These are phyloP conservation scores for Oryzias curvinotus DNA, from an alignment of 2,113 vertebrate genomes.

Conservation along the genomic window DNA sequence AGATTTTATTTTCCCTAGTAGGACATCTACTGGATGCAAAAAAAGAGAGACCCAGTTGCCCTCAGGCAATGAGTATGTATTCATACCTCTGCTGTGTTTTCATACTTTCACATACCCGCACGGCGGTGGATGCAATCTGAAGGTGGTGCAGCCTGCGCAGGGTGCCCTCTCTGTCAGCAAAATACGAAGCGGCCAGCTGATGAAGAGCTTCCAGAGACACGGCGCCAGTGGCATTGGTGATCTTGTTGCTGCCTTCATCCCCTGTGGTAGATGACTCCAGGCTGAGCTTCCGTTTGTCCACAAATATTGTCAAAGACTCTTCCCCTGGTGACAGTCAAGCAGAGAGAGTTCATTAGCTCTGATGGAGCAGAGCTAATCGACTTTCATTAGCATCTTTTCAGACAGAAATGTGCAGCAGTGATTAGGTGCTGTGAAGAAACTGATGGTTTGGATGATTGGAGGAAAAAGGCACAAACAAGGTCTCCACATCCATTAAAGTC, in stretches of 20 bases:
- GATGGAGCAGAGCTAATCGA: conserved; percentile 64
- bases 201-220: conserved; percentile 80
- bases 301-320: conserved; percentile 83
- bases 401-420: conserved; percentile 47
- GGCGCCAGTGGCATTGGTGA: conserved; percentile 58
- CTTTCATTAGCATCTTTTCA: conserved; percentile 63
- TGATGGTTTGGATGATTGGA: conserved; percentile 49
- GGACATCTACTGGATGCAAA: neutral
- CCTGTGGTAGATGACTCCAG: conserved; percentile 55
- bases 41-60: conserved; percentile 2
- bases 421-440: conserved; percentile 49
- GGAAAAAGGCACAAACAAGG: conserved; percentile 44
- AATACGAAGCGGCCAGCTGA: conserved; percentile 83
- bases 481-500: conserved; percentile 43
- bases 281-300: conserved; percentile 81
- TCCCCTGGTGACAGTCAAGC: conserved; percentile 73
- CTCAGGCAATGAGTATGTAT: conserved; percentile 2
- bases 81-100: conserved; percentile 3
- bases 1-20: too few relatives aligned
- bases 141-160: conserved; percentile 81
- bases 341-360: conserved; percentile 60
- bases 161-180: conserved; percentile 82
- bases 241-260: conserved; percentile 31
- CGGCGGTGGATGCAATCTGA: conserved; percentile 80
- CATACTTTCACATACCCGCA: conserved; percentile 71